Base-by-base conservation (phyloP, 2,888 invertebrate species). In the Campoplex nolae region DNA sequence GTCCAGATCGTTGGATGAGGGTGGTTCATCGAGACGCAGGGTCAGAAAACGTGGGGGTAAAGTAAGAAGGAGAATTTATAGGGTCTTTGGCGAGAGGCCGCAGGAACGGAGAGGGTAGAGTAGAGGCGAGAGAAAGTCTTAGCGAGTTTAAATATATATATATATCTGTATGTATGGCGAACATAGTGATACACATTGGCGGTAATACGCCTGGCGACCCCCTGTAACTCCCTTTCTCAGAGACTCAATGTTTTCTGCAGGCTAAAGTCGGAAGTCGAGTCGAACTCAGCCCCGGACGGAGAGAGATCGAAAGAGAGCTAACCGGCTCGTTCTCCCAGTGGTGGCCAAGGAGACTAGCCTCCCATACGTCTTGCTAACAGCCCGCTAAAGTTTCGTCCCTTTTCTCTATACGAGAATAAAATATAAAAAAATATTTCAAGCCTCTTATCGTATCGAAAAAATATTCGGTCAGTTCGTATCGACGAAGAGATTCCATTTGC, bases 211-310 rank as follows among this genome's bases (percentile, higher is more conserved):
- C 87, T 89, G 89, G 87, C 87, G 83, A 88, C 71, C 85, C 85
- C 85, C 86, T 73, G 90, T 91, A 90, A 91, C 93, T 76, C 94
- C 92, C 93, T 92, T 79, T 71, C 78, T 79, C 91, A 92, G 93
- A 94, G 93, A 94, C 94, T 94, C 94, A 93, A 94, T 94, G 94
- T 94, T 94, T 94, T 94, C 94, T 93, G 93, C 93, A 91, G 93
- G 92, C 92, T 56, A 93, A 94, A 94, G 94, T 94, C 94, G 94
- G 93, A 94, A 94, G 94, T 94, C 94, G 92, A 93, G 91, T 92
- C 92, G 92, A 93, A 92, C 92, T 92, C 93, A 76, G 51, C 38
- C 56, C 73, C 51, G 68, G 65, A 67, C 65, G 45, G 48, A 65
- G 80, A 65, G 77, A 76, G 62, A 79, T 54, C 54, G 79, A 80